Conservation (phyloP, 2,113 vertebrate species). For the Peromyscus polionotus region DNA sequence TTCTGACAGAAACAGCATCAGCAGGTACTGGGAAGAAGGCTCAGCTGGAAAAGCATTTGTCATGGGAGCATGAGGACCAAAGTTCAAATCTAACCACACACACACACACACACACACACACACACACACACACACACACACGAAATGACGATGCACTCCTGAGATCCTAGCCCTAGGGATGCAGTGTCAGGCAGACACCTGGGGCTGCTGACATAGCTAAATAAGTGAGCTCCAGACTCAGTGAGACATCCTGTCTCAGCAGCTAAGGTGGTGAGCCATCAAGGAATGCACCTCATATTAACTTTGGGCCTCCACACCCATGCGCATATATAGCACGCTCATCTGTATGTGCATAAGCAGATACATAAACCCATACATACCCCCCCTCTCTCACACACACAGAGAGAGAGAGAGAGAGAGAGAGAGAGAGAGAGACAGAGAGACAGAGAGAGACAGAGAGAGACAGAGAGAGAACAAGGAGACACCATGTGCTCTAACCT, state of each 20-base stretch:
- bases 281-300: too few relatives aligned
- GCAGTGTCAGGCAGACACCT: neutral
- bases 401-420: too few relatives aligned
- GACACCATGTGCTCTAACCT: neutral
- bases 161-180: neutral
- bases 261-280: too few relatives aligned
- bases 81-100: neutral
- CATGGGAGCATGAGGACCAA: neutral
- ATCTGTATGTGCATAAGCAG: neutral
- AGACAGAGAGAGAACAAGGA: neutral
- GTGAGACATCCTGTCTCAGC: neutral
- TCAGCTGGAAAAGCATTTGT: too few relatives aligned
- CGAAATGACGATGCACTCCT: neutral
- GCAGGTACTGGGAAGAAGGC: neutral
- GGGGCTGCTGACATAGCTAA: neutral
- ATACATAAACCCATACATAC: neutral
- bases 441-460: too few relatives aligned
- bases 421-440: too few relatives aligned
- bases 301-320: neutral
- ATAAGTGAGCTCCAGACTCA: neutral
- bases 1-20: neutral
- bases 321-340: too few relatives aligned
- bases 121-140: too few relatives aligned
- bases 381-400: too few relatives aligned
- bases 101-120: too few relatives aligned